A percentile compares a stretch with the other conserved stretches of the same genome.
phyloP scores from a whole-genome alignment of 2,113 vertebrate genomes.

The Indri indri region DNA sequence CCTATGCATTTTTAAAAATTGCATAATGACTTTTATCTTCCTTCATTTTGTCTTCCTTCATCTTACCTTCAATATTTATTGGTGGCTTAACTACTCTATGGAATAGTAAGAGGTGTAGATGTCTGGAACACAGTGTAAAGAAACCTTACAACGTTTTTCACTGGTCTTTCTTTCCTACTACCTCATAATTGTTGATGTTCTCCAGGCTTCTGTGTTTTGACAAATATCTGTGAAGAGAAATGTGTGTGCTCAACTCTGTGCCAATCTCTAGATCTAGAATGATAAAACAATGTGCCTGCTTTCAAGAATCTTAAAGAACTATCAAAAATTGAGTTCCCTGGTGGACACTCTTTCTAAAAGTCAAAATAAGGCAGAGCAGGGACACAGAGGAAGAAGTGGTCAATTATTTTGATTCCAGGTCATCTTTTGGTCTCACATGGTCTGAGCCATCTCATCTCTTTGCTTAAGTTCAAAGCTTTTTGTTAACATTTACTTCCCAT shows the following conservation, averaged over 20 bases:
- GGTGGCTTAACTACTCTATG: background rate
- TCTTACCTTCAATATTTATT: background rate
- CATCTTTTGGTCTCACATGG: background rate
- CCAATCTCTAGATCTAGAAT: background rate
- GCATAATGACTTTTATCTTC: background rate
- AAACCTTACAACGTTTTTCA: background rate
- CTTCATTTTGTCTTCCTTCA: background rate
- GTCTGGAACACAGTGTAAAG: background rate
- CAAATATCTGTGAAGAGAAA: background rate
- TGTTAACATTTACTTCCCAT: background rate
- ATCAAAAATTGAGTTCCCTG: background rate
- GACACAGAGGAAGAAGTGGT: background rate
- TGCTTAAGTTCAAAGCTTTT: slow-evolving; percentile 19
- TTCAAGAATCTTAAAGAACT: background rate
- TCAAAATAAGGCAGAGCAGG: background rate
- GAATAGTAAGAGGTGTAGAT: background rate
- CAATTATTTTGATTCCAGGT: background rate
- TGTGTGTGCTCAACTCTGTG: background rate
- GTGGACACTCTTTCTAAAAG: background rate
- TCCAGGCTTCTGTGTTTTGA: background rate
- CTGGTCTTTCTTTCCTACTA: background rate
- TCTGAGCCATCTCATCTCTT: background rate
- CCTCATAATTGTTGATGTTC: background rate
- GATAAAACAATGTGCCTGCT: background rate
- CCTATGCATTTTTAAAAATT: background rate